phyloP scores from a whole-genome alignment of 2,888 invertebrate genomes.

The Nemotelus nigrinus region DNA sequence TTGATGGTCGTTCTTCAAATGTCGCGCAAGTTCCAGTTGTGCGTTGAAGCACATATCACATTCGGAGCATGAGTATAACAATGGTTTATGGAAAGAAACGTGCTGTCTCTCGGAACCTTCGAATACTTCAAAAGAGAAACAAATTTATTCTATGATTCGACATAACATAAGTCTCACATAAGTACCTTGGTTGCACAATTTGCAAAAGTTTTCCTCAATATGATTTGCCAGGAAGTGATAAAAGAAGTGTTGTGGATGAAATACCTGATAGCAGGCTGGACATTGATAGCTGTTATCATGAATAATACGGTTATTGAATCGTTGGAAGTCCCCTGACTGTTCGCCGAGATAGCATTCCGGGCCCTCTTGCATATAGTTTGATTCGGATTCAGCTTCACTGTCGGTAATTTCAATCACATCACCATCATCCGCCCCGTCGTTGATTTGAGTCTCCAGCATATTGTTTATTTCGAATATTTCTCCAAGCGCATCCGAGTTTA shows the following conservation, averaged over 20 bases:
- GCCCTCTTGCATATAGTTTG: slow-evolving; percentile 9
- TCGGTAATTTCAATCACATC: slow-evolving; percentile 26
- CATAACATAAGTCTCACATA: not conserved
- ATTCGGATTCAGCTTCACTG: slow-evolving; percentile 29
- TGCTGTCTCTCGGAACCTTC: slow-evolving; percentile 20
- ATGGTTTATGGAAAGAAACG: slow-evolving; percentile 28
- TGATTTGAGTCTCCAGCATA: slow-evolving; percentile 23
- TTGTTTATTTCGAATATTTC: slow-evolving; percentile 37
- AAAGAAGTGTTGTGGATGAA: slow-evolving; percentile 32
- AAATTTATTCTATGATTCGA: not conserved
- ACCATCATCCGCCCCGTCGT: slow-evolving; percentile 7
- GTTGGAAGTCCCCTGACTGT: not conserved
- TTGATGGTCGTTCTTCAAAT: slow-evolving; percentile 29
- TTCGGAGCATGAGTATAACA: slow-evolving; percentile 28
- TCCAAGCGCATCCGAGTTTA: slow-evolving; percentile 16
- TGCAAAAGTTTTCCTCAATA: slow-evolving; percentile 27
- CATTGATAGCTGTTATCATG: slow-evolving; percentile 35
- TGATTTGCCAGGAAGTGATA: slow-evolving; percentile 30
- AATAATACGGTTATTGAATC: not conserved
- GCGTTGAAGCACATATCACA: slow-evolving; percentile 17
- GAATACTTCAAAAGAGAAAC: slow-evolving; percentile 2
- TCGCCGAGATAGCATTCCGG: slow-evolving; percentile 26
- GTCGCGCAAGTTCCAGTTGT: slow-evolving; percentile 29
- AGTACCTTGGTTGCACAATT: slow-evolving; percentile 25
- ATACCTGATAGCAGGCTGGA: slow-evolving; percentile 24